phyloP scores from a whole-genome alignment of 2,797 vertebrate genomes.

The Carduelis carduelis region DNA sequence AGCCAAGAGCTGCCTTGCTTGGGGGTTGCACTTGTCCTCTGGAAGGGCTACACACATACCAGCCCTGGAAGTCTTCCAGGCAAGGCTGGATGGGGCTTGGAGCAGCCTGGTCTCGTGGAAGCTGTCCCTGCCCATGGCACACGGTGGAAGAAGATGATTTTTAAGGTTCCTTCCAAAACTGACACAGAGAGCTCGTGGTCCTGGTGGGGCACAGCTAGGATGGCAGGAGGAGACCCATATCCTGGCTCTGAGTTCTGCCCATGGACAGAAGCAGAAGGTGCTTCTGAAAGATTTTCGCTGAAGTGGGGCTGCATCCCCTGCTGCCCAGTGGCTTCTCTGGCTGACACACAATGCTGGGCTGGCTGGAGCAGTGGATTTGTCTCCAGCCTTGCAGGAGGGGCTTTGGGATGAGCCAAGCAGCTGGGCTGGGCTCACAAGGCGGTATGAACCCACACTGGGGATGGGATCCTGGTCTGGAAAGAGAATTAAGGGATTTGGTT shows the following conservation, averaged over 20 bases:
- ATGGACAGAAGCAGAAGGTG: accelerated
- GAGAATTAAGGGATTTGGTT: neutral
- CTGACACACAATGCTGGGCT: neutral
- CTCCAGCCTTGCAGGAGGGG: neutral
- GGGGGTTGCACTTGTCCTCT: too few relatives aligned
- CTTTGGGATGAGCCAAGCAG: neutral
- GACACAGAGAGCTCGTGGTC: accelerated
- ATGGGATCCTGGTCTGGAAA: neutral
- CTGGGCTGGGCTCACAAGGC: neutral
- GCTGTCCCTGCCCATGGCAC: neutral
- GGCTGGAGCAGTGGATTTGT: neutral
- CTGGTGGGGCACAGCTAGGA: neutral
- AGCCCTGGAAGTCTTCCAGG: neutral
- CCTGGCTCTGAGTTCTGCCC: neutral
- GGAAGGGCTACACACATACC: neutral
- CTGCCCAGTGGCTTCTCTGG: neutral
- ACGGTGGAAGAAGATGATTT: neutral
- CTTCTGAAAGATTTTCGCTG: neutral
- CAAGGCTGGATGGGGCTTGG: neutral
- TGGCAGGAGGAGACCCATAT: neutral
- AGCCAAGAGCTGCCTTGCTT: neutral
- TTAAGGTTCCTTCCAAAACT: neutral
- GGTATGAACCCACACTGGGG: accelerated
- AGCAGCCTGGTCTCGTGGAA: neutral
- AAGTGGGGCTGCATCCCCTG: neutral